Conservation (phyloP, 2,888 invertebrate genomes). For the Polyommatus iphigenia region DNA sequence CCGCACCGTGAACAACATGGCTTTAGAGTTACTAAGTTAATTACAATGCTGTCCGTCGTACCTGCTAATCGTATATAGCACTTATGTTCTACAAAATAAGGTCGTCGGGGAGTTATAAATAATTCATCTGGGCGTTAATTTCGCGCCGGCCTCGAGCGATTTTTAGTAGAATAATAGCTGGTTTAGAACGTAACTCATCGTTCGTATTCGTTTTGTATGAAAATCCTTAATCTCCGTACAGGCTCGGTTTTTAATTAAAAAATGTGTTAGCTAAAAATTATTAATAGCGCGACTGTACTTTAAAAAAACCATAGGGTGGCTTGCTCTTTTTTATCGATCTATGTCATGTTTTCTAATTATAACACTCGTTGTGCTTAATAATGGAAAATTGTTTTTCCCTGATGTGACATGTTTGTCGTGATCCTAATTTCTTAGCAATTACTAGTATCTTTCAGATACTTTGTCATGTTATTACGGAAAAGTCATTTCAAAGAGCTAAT, state of each 20-base stretch:
- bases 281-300: constrained; percentile 10
- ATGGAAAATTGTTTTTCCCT: background rate
- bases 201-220: constrained; percentile 27
- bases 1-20: constrained; percentile 23
- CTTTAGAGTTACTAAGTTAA: constrained; percentile 26
- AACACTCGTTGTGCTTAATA: background rate
- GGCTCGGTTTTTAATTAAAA: constrained; percentile 20
- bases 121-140: constrained; percentile 40
- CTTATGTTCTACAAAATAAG: background rate
- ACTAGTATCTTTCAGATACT: background rate
- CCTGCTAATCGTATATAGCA: constrained; percentile 14
- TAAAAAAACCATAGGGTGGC: too few species aligned
- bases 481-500: background rate
- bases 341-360: too few species aligned
- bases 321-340: too few species aligned
- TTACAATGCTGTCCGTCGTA: constrained; percentile 8
- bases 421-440: background rate
- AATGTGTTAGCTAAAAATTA: constrained; percentile 7
- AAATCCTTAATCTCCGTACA: constrained; percentile 22
- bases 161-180: constrained; percentile 33
- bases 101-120: constrained; percentile 24
- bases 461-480: background rate
- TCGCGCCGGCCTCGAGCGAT: constrained; percentile 37
- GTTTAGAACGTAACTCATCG: constrained; percentile 26
- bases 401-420: background rate